phyloP scores from a whole-genome alignment of 2,113 vertebrate genomes.

The Ophiodon elongatus region DNA sequence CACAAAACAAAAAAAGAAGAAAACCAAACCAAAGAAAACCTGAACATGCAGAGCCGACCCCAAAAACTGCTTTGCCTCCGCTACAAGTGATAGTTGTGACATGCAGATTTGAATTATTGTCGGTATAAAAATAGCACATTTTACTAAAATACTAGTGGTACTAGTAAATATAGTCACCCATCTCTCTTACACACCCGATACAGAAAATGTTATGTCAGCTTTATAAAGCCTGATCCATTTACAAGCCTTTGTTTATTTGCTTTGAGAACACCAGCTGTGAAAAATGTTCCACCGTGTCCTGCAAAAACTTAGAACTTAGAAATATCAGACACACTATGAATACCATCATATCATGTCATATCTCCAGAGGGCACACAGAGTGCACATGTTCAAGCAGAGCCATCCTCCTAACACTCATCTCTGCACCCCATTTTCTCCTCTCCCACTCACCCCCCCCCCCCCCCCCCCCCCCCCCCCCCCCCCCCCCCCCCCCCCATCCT shows the following conservation, averaged over 20 bases:
- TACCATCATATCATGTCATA: not conserved
- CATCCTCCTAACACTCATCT: not conserved
- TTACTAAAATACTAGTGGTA: not conserved
- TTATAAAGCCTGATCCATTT: not conserved
- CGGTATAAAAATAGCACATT: not conserved
- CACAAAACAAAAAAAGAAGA: not conserved
- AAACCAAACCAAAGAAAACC: not conserved
- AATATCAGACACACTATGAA: too few relatives aligned
- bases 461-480: not conserved
- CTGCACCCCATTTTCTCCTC: constrained; percentile 5
- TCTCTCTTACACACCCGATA: not conserved
- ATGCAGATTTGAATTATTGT: not conserved
- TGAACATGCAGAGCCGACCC: too few relatives aligned
- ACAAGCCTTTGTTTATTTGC: not conserved
- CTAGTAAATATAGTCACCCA: not conserved
- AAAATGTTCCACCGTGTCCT: not conserved
- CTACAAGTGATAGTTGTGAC: not conserved
- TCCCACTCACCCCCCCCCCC: not conserved
- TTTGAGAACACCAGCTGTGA: constrained; percentile 2
- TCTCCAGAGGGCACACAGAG: not conserved
- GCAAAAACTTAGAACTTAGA: not conserved
- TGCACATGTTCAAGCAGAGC: not conserved
- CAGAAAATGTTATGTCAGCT: not conserved
- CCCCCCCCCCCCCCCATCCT: not conserved
- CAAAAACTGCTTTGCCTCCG: not conserved